Base-by-base conservation (phyloP, 2,888 invertebrate genomes). In the Lomographa bimaculata region DNA sequence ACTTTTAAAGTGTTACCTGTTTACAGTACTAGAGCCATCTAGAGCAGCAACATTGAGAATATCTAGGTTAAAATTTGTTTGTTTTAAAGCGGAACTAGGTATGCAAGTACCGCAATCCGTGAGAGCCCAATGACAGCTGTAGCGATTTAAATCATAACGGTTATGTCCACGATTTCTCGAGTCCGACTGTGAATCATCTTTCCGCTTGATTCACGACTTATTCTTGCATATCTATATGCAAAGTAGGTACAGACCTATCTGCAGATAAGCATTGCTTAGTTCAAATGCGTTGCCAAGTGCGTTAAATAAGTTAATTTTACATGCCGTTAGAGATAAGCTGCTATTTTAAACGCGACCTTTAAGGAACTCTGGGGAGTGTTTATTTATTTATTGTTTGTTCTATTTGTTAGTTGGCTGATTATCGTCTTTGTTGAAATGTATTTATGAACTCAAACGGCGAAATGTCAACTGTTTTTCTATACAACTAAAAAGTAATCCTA, bases 131-230 rank as follows among this genome's bases (percentile, higher is more conserved):
- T 73, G 75, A 73, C 80, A 77, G 75, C 78, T 77, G 74, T 76
- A 74, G 73, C 76, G 80, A 79, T 84, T 85, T 75, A 77, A 81
- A 84, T 79, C 80, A 79, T 86, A 86, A 86, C 85, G 82, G 85
- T 83, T 75, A 20, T 49, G 42, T 39, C 60, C 65, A 75, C 42
- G 36, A 43, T 71, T 76, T 80, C 81, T 78, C 70, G 69, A 58
- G 70, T 66, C 64, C 69, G 63, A 61, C 60, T 61, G 68, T 85
- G 85, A 85, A 73, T 86, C 85, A 85, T 79, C 79, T 84, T 81
- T 82, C 83, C 82, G 84, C 76, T 70, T 74, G 81, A 83, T 76
- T 81, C 81, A 77, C 72, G 60, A 57, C 53, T 46, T 47, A 10
- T 21, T 26, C 26, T 17, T 50, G 37, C 45, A 37, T 46, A 46